Evolutionary conservation across 2,797 vertebrate species (phyloP).

Genomic region (Melanotaenia pygmaea): DNA sequence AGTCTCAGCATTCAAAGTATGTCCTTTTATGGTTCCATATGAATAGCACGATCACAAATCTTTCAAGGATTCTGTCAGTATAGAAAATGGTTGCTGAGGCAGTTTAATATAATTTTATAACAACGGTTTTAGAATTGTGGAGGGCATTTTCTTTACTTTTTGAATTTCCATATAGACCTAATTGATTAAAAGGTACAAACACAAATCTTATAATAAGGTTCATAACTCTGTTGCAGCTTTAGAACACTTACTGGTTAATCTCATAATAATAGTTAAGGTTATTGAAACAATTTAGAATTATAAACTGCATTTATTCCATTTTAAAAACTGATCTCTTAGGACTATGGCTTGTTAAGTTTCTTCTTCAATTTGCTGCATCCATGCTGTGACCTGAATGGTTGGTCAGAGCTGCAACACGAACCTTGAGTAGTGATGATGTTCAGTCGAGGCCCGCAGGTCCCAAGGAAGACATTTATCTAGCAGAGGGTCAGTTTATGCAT

Average conservation of each 20-base stretch:
- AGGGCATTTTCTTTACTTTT: too few species aligned
- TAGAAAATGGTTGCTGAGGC: neutral
- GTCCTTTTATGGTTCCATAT: neutral
- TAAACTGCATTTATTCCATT: neutral
- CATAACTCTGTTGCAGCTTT: neutral
- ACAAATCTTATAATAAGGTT: neutral
- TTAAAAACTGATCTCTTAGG: neutral
- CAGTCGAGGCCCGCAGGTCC: conserved; percentile 14
- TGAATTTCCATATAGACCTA: neutral
- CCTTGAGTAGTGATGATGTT: conserved; percentile 13
- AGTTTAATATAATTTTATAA: neutral
- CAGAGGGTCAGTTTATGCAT: conserved; percentile 38
- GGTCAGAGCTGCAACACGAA: conserved; percentile 19
- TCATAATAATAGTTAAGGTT: neutral
- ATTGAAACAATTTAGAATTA: neutral
- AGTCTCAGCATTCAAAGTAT: neutral
- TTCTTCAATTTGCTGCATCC: conserved; percentile 8
- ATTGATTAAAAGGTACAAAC: neutral
- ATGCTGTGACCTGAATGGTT: conserved; percentile 1
- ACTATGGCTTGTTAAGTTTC: neutral
- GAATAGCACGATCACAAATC: neutral
- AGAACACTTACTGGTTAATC: neutral
- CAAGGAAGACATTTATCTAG: conserved; percentile 36
- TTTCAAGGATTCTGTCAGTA: neutral
- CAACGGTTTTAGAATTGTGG: neutral